Evolutionary conservation across 2,113 vertebrate species (phyloP).

Genomic region (Carassius gibelio): DNA sequence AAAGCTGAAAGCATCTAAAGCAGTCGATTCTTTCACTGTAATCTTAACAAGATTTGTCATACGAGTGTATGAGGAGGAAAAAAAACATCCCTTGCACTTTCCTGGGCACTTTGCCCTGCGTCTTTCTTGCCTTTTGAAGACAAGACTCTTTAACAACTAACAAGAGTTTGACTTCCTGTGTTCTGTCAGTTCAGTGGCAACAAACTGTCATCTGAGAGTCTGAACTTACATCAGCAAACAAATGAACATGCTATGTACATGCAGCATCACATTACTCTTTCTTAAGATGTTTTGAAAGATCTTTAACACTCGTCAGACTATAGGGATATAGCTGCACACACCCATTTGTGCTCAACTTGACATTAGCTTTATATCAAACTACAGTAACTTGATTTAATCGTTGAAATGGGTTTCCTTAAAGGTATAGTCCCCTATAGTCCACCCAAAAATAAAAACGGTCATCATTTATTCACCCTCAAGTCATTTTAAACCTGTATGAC

Average conservation of each 20-base stretch:
- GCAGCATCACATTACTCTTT: background rate
- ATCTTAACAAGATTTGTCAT: constrained; percentile 28
- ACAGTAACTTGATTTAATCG: background rate
- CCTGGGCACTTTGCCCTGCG: constrained; percentile 45
- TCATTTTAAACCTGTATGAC: background rate
- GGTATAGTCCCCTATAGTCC: background rate
- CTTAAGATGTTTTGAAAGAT: background rate
- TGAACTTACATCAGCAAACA: constrained; percentile 56
- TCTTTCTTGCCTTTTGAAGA: constrained; percentile 50
- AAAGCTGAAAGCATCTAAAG: background rate
- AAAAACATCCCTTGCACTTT: constrained; percentile 38
- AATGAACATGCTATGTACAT: constrained; percentile 43
- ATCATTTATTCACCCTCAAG: background rate
- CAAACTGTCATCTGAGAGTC: constrained; percentile 65
- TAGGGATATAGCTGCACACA: background rate
- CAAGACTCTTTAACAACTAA: constrained; percentile 70
- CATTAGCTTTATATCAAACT: background rate
- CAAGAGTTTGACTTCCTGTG: constrained; percentile 70
- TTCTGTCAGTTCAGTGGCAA: constrained; percentile 64
- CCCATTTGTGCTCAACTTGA: background rate
- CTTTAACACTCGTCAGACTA: background rate
- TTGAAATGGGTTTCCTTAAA: background rate
- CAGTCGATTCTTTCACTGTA: constrained; percentile 8
- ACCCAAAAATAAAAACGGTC: background rate
- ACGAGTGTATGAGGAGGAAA: background rate